Evolutionary conservation across 2,113 vertebrate species (phyloP), one percentile per base, ranked within the genome.

Genomic region (Ellobius talpinus): DNA sequence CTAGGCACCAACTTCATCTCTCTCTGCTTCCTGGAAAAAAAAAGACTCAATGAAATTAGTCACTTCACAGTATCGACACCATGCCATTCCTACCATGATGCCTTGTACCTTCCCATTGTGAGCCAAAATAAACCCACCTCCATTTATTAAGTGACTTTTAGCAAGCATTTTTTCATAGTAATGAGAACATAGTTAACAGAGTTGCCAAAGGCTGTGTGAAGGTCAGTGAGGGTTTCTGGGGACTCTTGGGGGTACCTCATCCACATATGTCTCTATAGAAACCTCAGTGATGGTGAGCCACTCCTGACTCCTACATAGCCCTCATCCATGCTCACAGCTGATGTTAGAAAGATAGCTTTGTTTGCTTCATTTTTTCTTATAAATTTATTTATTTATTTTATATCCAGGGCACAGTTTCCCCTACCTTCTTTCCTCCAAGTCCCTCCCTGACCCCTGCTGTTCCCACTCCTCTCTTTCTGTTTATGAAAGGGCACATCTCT

Each of bases 211-310:
- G 68, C 36, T n/a, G 39, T 72, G 17, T 47, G 31, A 39, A 76
- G 21, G 87, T 45, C 33, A 7, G 45, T 14, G 58, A 90, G 33
- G 7, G 7, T 3, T 23, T 7, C 1, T 11, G 24, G 33, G 58
- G 7, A 58, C 21, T 65, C 77, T 13, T 17, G 5, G 39, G 58
- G 52, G 31, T 52, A 70, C 31, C 39, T n/a, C 1, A 24, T 66
- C 42, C 21, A 24, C 0, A 0, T 36, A 33, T 36, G 63, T 42
- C 16, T 33, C 29, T n/a, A 42, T 0, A 29, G 21, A 9, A 72
- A 31, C 10, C 50, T 82, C 36, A 26, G 21, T 0, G 13, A 45
- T 31, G 3, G 2, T 31, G 39, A 23, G 23, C 16, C 16, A 29
- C 24, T 76, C 14, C 42, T n/a, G 12, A 33, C 7, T 55, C 47